Evolutionary conservation across 2,113 vertebrate species (phyloP).

Genomic region (Takifugu flavidus): DNA sequence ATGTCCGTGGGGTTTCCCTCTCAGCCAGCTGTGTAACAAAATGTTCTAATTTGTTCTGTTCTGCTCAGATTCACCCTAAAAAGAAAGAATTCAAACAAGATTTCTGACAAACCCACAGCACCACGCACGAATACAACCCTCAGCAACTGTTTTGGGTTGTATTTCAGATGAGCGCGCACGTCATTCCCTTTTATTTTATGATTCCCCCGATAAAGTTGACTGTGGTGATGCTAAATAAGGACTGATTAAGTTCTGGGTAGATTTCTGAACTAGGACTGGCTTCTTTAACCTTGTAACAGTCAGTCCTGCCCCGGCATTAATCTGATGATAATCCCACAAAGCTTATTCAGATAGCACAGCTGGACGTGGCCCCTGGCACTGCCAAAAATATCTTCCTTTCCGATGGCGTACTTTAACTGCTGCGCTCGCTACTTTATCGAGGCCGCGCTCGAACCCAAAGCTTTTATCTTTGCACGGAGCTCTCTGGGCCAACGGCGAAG

Average conservation of each 20-base stretch:
- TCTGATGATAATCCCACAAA: constrained; percentile 70
- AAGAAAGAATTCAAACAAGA: neutral
- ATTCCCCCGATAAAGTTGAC: neutral
- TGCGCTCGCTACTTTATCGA: constrained; percentile 42
- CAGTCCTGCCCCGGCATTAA: constrained; percentile 53
- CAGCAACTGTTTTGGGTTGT: neutral
- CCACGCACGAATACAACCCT: too few species aligned
- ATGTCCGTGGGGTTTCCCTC: neutral
- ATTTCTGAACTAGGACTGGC: constrained; percentile 40
- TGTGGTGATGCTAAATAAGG: constrained; percentile 8
- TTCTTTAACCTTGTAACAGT: constrained; percentile 57
- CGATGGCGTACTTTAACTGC: constrained; percentile 22
- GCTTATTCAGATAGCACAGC: constrained; percentile 60
- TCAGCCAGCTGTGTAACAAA: neutral
- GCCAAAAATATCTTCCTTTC: constrained; percentile 45
- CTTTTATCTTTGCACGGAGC: constrained; percentile 78
- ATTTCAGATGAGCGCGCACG: neutral
- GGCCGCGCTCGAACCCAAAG: constrained; percentile 46
- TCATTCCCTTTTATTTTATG: neutral
- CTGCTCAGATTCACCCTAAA: neutral
- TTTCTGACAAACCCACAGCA: too few species aligned
- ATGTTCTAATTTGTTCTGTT: neutral
- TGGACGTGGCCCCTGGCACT: constrained; percentile 53
- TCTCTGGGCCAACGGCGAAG: constrained; percentile 81
- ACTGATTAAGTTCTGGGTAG: constrained; percentile 19